phyloP scores from a whole-genome alignment of 2,113 vertebrate species.

The Amblyopsis rosae region DNA sequence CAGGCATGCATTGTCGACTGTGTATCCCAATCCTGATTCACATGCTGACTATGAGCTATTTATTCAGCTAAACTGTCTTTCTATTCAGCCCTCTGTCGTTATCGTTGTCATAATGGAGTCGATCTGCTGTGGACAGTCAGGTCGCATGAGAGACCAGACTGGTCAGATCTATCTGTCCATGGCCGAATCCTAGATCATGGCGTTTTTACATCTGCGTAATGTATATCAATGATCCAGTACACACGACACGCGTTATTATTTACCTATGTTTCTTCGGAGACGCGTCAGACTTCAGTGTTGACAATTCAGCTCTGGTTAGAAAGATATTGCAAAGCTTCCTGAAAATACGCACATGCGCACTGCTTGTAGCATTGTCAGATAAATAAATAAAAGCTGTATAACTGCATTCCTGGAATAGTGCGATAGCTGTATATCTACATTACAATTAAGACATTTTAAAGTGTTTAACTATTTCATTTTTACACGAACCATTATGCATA shows the following conservation, averaged over 20 bases:
- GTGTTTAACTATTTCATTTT: too few relatives aligned
- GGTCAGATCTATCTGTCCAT: slow-evolving; percentile 29
- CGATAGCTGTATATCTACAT: background rate
- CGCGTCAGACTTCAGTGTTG: slow-evolving; percentile 61
- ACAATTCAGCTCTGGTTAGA: slow-evolving; percentile 64
- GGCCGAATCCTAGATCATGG: background rate
- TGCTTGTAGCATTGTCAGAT: slow-evolving; percentile 53
- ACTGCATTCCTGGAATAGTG: slow-evolving; percentile 16
- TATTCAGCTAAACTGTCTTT: background rate
- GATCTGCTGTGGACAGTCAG: slow-evolving; percentile 20
- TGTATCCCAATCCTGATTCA: background rate
- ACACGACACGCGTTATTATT: background rate
- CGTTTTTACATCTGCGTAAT: too few relatives aligned
- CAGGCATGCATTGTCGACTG: background rate
- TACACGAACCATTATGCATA: too few relatives aligned
- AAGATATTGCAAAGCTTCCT: slow-evolving; percentile 67
- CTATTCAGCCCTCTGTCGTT: slow-evolving; percentile 12
- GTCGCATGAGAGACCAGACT: slow-evolving; percentile 19
- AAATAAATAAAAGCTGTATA: background rate
- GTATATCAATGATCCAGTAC: background rate
- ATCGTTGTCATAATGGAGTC: slow-evolving; percentile 22
- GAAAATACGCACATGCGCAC: slow-evolving; percentile 64
- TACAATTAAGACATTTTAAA: background rate
- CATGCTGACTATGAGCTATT: background rate
- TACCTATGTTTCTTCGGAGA: slow-evolving; percentile 54